A percentile compares a stretch with the other conserved stretches of the same genome.
phyloP scores from a whole-genome alignment of 2,797 vertebrate genomes.

The Stomatorhinus walkeri region DNA sequence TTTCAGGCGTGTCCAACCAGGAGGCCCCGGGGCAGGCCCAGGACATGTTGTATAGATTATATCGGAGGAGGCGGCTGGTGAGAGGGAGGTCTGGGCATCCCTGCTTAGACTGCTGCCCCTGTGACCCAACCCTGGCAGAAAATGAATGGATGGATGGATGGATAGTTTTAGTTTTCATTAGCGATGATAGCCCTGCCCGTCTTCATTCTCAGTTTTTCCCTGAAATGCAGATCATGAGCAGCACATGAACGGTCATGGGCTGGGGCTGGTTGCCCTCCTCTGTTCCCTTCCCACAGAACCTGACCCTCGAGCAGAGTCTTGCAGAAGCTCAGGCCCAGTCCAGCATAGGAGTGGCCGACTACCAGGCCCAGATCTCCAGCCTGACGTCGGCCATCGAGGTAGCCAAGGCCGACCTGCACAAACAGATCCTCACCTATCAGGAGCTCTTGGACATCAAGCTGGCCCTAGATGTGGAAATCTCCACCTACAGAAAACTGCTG shows the following conservation, averaged over 20 bases:
- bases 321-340: slow-evolving; percentile 45
- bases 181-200: background rate
- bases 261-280: background rate
- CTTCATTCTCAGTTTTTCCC: background rate
- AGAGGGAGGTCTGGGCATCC: background rate
- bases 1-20: no score
- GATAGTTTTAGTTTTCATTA: background rate
- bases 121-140: background rate
- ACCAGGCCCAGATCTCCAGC: slow-evolving; percentile 46
- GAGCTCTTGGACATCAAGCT: slow-evolving; percentile 54
- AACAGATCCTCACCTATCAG: slow-evolving; percentile 53
- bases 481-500: slow-evolving; percentile 51
- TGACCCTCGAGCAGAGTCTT: slow-evolving; percentile 46
- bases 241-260: background rate
- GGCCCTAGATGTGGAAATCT: slow-evolving; percentile 51
- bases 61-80: no score
- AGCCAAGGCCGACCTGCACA: slow-evolving; percentile 51
- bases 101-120: background rate
- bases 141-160: background rate
- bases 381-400: slow-evolving; percentile 48
- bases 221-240: background rate
- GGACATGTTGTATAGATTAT: background rate
- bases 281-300: slow-evolving; percentile 34
- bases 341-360: slow-evolving; percentile 47
- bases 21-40: no score